These are phyloP conservation scores for Pipistrellus pygmaeus DNA, from an alignment of 2,797 vertebrate species.

Conservation along the genomic window DNA sequence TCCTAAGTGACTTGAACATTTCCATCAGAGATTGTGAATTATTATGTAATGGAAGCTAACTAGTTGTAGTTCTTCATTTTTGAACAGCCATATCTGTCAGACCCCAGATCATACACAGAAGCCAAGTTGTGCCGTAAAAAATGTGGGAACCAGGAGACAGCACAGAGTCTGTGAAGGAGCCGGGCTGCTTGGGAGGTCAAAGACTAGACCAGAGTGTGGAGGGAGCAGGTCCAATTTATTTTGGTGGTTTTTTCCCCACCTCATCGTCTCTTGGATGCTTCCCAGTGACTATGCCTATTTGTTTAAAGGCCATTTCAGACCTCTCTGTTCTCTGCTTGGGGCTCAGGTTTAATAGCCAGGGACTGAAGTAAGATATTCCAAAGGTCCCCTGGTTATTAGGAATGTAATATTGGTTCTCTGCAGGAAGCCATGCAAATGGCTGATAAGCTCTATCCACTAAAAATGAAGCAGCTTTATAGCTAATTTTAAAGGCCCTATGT, in stretches of 20 bases:
- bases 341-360: conserved; percentile 72
- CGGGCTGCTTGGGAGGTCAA: conserved; percentile 63
- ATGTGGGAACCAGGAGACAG: background rate
- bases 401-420: conserved; percentile 85
- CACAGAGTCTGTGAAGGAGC: background rate
- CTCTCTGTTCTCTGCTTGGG: conserved; percentile 78
- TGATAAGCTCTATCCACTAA: conserved; percentile 86
- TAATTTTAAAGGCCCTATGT: conserved; percentile 82
- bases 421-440: conserved; percentile 84
- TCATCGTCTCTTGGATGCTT: conserved; percentile 38
- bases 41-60: conserved; percentile 75
- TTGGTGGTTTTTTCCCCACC: conserved; percentile 46
- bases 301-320: conserved; percentile 72
- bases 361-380: conserved; percentile 79
- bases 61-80: conserved; percentile 78
- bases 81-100: conserved; percentile 49
- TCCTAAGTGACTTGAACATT: conserved; percentile 74
- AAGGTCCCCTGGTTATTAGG: conserved; percentile 75
- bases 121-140: conserved; percentile 43
- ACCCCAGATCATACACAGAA: background rate
- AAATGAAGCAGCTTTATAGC: conserved; percentile 81
- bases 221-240: background rate
- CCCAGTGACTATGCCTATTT: conserved; percentile 24
- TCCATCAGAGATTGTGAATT: conserved; percentile 70
- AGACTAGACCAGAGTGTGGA: background rate